Conservation (phyloP, 2,888 invertebrate species). For the Eupeodes latifasciatus region DNA sequence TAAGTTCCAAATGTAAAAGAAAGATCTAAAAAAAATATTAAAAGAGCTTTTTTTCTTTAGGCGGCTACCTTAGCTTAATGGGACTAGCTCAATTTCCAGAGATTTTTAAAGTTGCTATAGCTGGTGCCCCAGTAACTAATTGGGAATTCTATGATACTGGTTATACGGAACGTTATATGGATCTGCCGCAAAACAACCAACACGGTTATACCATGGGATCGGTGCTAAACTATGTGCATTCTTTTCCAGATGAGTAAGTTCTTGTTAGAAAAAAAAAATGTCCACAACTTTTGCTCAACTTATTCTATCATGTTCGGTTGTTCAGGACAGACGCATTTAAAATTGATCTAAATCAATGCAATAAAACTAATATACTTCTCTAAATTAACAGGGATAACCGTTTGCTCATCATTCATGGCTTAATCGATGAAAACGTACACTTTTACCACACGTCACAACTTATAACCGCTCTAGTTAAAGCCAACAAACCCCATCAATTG, state of each 20-base stretch:
- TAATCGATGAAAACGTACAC: slow-evolving; percentile 99
- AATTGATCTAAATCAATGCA: no score
- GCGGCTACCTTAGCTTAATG: slow-evolving; percentile 97
- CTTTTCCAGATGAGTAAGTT: slow-evolving; percentile 95
- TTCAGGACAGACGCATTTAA: no score
- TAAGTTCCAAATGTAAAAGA: slow-evolving; percentile 77
- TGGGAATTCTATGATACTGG: slow-evolving; percentile 99
- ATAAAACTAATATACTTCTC: neutral
- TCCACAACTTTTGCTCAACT: no score
- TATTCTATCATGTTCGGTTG: no score
- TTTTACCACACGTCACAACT: slow-evolving; percentile 97
- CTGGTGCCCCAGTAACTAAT: slow-evolving; percentile 98
- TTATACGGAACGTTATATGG: slow-evolving; percentile 99
- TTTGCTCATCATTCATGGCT: slow-evolving; percentile 96
- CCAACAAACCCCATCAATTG: slow-evolving; percentile 98
- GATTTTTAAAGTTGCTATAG: slow-evolving; percentile 97
- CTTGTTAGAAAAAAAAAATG: neutral
- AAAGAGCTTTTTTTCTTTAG: slow-evolving; percentile 81
- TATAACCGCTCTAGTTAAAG: slow-evolving; percentile 94
- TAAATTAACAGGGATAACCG: slow-evolving; percentile 89
- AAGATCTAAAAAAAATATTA: neutral
- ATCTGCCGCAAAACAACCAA: slow-evolving; percentile 90
- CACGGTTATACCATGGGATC: slow-evolving; percentile 93
- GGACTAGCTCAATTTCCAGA: slow-evolving; percentile 96
- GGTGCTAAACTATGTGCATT: slow-evolving; percentile 92